Evolutionary conservation across 2,888 invertebrate genomes (phyloP), one percentile per base, ranked within the genome.

Genomic region (Eudasyphora cyanicolor): DNA sequence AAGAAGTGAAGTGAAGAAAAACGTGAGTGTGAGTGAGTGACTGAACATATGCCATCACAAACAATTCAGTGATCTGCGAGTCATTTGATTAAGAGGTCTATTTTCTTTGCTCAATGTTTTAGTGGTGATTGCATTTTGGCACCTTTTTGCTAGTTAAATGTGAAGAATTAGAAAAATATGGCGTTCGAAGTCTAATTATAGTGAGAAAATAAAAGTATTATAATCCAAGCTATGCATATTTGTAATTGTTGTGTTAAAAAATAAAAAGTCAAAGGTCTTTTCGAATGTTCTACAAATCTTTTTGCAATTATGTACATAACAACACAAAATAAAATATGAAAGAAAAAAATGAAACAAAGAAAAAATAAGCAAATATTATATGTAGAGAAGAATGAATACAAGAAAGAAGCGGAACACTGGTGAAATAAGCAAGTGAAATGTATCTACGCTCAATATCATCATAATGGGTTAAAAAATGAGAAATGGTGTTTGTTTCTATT

Each of bases 41-140:
- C 62, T 35, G 49, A 76, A 76, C 75, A 29, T 73, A 76, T 73
- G 79, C 64, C 67, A 62, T 67, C 79, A 76, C 73, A 60, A 29
- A 49, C 49, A 19, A 8, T 78, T 81, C 51, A 84, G 84, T 84
- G 81, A 84, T 84, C 81, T 78, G 69, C 21, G 62, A 81, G 73
- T 84, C 76, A 62, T 62, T 79, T 54, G 73, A 73, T 17, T 38
- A 60, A 81, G 81, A 69, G 38, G 24, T 14, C 27, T 27, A 49
- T 70, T 57, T 60, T 73, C 24, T 74, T 74, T 7, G 45, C 17
- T 19, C 38, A 12, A 54, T 35, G 8, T 32, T 62, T 71, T 29
- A 24, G 45, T 21, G 19, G 27, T 27, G 5, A 32, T 32, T 49
- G 2, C n/a, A n/a, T 57, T 14, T 57, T 27, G 27, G 45, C n/a